Base-by-base conservation (phyloP, 2,113 vertebrate genomes). In the Trichechus manatus region DNA sequence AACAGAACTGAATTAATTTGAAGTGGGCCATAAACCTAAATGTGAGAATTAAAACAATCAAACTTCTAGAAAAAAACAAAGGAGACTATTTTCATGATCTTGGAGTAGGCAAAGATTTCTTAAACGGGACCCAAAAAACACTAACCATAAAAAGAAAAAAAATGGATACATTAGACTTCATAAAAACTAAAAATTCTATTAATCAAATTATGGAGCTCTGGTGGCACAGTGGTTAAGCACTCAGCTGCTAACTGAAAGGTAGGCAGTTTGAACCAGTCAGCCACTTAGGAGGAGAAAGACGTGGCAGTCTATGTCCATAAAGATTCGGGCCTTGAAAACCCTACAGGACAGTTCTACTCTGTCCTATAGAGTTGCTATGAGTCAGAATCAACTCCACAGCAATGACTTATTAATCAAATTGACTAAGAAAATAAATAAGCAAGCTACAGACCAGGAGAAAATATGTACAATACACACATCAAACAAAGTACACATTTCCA, bases 181-280 rank as follows among this genome's bases (percentile, higher is more conserved):
- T 33, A 96, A 95, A 87, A 94, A 93, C 92, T 80, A 85, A 74
- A 33, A 92, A 93, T 91, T 83, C 33, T 93, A 59, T 31, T 95
- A 36, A 88, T 70, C 13, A 96, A 36, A 72, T 72, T 72, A 72
- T 36, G 70, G 70, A 72, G n/a, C 19, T 5, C 70, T 72, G 70
- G 17, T 36, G 15, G 33, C 19, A 36, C n/a, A 20, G 70, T 22
- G n/a, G 15, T 36, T 72, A n/a, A 22, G 33, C 36, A 9, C 15
- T 72, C 22, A 6, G 33, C 31, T 70, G 33, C 68, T 70, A 15
- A 70, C 31, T 5, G 5, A 33, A 70, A 70, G 31, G 31, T 14
- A 1, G 15, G 3, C 53, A 56, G 53, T 13, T 56, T 56, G 53
- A 56, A 56, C 13, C 33, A 33, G 36, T 13, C 68, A 72, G 68